Percentiles rank a stretch among this genome's conserved stretches.
Evolutionary conservation across 1,140 invertebrate genomes (phyloP).

Genomic region (Galleria mellonella): DNA sequence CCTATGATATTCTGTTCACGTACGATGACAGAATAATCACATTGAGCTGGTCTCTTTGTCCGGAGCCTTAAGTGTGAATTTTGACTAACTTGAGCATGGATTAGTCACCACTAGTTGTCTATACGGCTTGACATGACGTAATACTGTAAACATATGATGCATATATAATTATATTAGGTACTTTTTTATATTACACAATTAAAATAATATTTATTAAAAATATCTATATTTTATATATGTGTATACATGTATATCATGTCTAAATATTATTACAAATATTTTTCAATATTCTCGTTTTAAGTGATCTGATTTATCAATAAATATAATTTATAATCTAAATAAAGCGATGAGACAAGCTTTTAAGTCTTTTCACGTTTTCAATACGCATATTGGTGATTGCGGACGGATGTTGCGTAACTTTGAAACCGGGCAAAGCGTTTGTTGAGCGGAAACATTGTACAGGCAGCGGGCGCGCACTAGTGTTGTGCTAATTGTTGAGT

Average conservation of each 20-base stretch:
- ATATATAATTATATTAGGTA: neutral
- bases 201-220: no score
- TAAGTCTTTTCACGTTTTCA: neutral
- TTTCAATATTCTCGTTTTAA: no score
- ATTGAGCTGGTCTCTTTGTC: neutral
- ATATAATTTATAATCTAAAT: no score
- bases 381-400: constrained; percentile 25
- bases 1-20: constrained; percentile 35
- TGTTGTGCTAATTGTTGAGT: no score
- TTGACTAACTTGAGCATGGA: constrained; percentile 1
- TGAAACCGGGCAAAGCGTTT: constrained; percentile 38
- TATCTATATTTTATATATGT: no score
- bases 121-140: neutral
- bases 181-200: neutral
- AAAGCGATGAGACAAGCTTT: neutral
- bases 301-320: no score
- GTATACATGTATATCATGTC: no score
- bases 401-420: constrained; percentile 44
- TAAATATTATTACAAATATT: no score
- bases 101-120: constrained; percentile 9
- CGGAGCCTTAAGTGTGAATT: neutral
- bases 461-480: constrained; percentile 22
- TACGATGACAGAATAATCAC: constrained; percentile 35
- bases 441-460: constrained; percentile 43
- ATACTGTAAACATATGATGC: neutral